A percentile compares a stretch with the other conserved stretches of the same genome.
Conservation (phyloP, 2,797 vertebrate genomes). For the Sebastes ruberrimus region DNA sequence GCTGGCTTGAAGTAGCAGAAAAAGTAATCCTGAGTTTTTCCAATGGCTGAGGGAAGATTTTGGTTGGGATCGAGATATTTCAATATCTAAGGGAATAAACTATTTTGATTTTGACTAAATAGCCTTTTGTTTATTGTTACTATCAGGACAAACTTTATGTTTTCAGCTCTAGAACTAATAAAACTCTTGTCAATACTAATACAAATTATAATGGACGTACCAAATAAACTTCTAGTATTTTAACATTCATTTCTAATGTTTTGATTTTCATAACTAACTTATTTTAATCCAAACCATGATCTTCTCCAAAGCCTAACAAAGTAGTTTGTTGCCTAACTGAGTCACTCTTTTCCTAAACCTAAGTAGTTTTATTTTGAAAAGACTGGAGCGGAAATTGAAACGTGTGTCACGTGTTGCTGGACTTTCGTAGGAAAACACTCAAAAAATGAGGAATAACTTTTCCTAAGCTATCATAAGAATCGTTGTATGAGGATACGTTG, state of each 20-base stretch:
- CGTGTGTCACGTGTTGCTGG: too few species aligned
- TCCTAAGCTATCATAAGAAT: too few species aligned
- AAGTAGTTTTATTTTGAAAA: too few species aligned
- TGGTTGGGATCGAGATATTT: neutral
- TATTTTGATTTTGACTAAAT: neutral
- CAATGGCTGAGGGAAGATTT: neutral
- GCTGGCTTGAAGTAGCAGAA: conserved; percentile 4
- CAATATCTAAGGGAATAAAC: neutral
- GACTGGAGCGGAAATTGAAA: too few species aligned
- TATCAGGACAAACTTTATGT: neutral
- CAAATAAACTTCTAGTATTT: neutral
- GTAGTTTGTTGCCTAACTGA: too few species aligned
- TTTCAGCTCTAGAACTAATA: neutral
- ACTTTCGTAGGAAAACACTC: too few species aligned
- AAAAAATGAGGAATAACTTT: too few species aligned
- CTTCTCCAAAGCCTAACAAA: too few species aligned
- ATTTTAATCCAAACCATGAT: too few species aligned
- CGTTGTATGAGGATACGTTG: too few species aligned
- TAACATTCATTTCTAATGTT: neutral
- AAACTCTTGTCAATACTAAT: neutral
- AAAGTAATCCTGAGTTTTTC: neutral
- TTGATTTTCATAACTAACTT: neutral
- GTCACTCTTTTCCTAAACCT: too few species aligned
- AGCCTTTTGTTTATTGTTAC: neutral
- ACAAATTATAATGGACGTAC: neutral